Evolutionary conservation across 2,113 vertebrate genomes (phyloP).

Genomic region (Bujurquina vittata): DNA sequence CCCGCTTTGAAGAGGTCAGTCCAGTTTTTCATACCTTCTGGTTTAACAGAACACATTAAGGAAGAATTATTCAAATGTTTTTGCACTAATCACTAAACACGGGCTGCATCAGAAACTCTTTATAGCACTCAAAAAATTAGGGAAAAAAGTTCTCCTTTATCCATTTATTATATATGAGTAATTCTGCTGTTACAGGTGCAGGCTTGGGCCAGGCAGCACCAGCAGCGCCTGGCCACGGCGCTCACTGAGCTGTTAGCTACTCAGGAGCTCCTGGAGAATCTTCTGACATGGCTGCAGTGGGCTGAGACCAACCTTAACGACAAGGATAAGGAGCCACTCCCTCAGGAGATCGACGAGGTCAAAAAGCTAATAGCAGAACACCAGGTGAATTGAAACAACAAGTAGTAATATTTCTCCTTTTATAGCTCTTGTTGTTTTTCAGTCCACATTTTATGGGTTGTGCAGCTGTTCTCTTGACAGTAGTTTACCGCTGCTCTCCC

Average conservation of each 20-base stretch:
- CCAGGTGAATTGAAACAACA: constrained; percentile 81
- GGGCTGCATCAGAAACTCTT: neutral
- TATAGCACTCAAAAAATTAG: neutral
- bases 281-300: constrained; percentile 95
- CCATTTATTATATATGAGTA: neutral
- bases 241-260: constrained; percentile 88
- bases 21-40: constrained; percentile 18
- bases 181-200: constrained; percentile 83
- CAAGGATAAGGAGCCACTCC: constrained; percentile 91
- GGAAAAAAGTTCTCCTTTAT: no score
- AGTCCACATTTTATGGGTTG: neutral
- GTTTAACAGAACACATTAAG: constrained; percentile 2
- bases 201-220: constrained; percentile 95
- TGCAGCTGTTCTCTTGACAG: neutral
- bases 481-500: neutral
- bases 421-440: neutral
- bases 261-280: constrained; percentile 91
- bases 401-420: rapidly evolving
- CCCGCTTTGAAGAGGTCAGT: constrained; percentile 97
- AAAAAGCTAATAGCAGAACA: constrained; percentile 95
- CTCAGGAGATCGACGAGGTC: constrained; percentile 94
- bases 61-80: neutral
- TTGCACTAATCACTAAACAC: neutral
- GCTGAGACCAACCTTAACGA: constrained; percentile 91
- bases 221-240: constrained; percentile 89